Conservation (phyloP, 2,888 invertebrate genomes). For the Tenthredo distinguenda region DNA sequence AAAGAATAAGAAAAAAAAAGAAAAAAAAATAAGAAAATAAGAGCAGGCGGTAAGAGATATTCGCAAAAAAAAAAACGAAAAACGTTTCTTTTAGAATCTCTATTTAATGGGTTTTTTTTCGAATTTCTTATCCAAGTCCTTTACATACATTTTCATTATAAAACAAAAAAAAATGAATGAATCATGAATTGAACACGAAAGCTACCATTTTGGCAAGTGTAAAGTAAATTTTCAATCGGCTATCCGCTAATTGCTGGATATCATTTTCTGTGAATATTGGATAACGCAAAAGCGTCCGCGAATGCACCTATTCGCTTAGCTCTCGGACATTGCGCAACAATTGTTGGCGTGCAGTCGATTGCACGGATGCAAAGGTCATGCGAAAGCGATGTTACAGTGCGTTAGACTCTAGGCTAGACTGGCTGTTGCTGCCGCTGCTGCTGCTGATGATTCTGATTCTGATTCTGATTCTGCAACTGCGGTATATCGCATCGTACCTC, state of each 20-base stretch:
- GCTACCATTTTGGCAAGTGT: not conserved
- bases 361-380: conserved; percentile 44
- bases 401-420: not conserved
- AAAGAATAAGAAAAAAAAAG: not conserved
- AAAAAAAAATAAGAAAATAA: not conserved
- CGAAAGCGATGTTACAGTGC: conserved; percentile 39
- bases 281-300: conserved; percentile 21
- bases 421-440: not conserved
- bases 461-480: not conserved
- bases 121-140: not conserved
- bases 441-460: not conserved
- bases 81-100: not conserved
- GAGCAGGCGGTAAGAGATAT: not conserved
- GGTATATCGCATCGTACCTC: not conserved
- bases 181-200: not conserved
- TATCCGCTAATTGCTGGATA: conserved; percentile 9
- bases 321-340: conserved; percentile 26
- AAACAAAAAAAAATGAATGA: not conserved
- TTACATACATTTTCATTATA: not conserved
- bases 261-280: conserved; percentile 16
- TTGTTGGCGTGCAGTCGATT: conserved; percentile 34
- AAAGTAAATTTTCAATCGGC: conserved; percentile 5
- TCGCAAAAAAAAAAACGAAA: not conserved
- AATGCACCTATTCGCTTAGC: not conserved
- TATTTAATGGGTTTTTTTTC: not conserved